phyloP scores from a whole-genome alignment of 2,113 vertebrate species.

The Poeciliopsis retropinna region DNA sequence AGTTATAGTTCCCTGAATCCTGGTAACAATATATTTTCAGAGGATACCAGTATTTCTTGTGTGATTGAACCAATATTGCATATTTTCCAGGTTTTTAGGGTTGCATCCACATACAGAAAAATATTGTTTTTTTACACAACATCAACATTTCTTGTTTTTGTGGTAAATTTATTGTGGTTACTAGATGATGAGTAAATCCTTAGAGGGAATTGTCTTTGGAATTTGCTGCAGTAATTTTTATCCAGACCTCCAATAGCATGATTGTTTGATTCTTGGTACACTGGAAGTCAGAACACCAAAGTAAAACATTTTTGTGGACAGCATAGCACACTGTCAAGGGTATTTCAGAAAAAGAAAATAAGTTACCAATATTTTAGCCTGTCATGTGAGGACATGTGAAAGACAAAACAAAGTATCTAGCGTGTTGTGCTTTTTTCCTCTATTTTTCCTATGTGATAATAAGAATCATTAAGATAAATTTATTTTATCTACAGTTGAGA shows the following conservation, averaged over 20 bases:
- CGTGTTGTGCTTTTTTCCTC: constrained; percentile 49
- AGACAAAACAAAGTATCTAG: constrained; percentile 14
- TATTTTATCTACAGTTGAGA: constrained; percentile 65
- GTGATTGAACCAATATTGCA: constrained; percentile 17
- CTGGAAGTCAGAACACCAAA: constrained; percentile 62
- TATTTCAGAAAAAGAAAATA: constrained; percentile 25
- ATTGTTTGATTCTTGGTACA: constrained; percentile 63
- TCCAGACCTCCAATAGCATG: constrained; percentile 61
- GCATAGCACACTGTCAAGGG: constrained; percentile 49
- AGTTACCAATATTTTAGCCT: constrained; percentile 36
- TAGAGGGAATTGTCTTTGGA: constrained; percentile 45
- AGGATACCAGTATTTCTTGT: constrained; percentile 32
- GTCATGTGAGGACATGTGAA: constrained; percentile 36
- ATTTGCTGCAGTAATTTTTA: constrained; percentile 51
- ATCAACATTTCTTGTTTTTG: constrained; percentile 58
- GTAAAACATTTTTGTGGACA: constrained; percentile 64
- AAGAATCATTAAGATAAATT: constrained; percentile 33
- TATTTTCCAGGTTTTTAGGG: constrained; percentile 27
- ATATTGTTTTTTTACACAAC: background rate
- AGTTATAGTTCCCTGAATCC: constrained; percentile 51
- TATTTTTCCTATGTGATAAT: constrained; percentile 49
- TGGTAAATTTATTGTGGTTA: constrained; percentile 55
- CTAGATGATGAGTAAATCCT: constrained; percentile 62
- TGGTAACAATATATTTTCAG: constrained; percentile 45
- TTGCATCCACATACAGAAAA: constrained; percentile 24